Evolutionary conservation across 2,888 invertebrate genomes (phyloP), one percentile per base, ranked within the genome.

Genomic region (Amblyjoppa fuscipennis): DNA sequence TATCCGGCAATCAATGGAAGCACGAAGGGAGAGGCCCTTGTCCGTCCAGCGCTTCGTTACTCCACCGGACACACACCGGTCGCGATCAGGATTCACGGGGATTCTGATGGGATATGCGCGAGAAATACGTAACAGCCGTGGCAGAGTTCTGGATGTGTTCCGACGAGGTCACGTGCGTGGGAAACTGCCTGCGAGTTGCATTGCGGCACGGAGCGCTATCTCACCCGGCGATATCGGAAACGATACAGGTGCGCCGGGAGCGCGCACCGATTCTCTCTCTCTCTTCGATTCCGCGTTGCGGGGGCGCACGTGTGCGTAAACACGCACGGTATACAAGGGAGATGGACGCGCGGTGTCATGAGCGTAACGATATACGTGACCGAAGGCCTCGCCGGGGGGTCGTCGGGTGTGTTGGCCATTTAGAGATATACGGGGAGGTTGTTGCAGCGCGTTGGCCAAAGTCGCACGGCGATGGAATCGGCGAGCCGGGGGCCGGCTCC

Each of bases 351-450:
- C 81, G 89, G 90, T 88, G 88, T 90, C 89, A 88, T 89, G 89
- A 90, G 83, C 87, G 89, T 90, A 89, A 91, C 90, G 91, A 88
- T 90, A 91, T 90, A 91, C 91, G 90, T 91, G 90, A 89, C 87
- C 82, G 56, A n/a, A 31, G 66, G 66, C 31, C 16, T 71, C 38
- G 61, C 16, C 20, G 2, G 41, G 28, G 59, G 16, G 25, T 41
- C n/a, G 38, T 28, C n/a, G 38, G 49, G 66, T 45, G 49, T 76
- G 51, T 34, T 25, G 66, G 59, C 16, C 74, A 56, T 74, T 41
- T 41, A 61, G 38, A 56, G 74, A 59, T 73, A 73, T 56, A 73
- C 71, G 74, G 66, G 81, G 69, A 77, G 69, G 66, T 69, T 74
- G 69, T 51, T 70, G 81, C 53, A 81, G 70, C 69, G 61, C 83